phyloP scores from a whole-genome alignment of 2,797 vertebrate genomes.

The Bradypodion pumilum region DNA sequence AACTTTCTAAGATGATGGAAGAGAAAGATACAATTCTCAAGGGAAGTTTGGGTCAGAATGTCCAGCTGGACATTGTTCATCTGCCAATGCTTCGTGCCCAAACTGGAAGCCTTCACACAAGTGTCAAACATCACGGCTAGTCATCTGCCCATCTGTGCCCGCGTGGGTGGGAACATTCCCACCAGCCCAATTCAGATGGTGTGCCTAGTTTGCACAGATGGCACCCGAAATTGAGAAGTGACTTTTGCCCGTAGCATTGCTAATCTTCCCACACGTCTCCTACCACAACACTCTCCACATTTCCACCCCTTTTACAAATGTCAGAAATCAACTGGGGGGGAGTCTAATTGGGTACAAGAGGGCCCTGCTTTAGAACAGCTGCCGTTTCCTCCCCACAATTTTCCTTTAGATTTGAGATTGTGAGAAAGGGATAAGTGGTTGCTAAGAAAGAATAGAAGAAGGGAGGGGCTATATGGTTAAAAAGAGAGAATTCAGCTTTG shows the following conservation, averaged over 20 bases:
- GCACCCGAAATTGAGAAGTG: not conserved
- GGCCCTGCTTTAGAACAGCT: not conserved
- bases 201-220: no score
- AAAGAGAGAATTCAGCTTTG: not conserved
- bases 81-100: not conserved
- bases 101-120: not conserved
- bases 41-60: not conserved
- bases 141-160: not conserved
- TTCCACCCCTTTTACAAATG: not conserved
- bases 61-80: not conserved
- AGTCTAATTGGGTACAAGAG: not conserved
- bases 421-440: not conserved
- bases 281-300: no score
- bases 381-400: not conserved
- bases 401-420: no score
- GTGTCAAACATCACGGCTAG: not conserved
- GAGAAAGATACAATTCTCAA: not conserved
- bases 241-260: not conserved
- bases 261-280: not conserved
- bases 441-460: no score
- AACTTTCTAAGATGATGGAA: not conserved
- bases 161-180: not conserved
- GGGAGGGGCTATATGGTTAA: not conserved
- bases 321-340: not conserved
- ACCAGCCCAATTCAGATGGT: rapidly evolving